Percentiles rank a stretch among this genome's conserved stretches.
Conservation (phyloP, 2,888 invertebrate species). For the Apodemia hepburni region DNA sequence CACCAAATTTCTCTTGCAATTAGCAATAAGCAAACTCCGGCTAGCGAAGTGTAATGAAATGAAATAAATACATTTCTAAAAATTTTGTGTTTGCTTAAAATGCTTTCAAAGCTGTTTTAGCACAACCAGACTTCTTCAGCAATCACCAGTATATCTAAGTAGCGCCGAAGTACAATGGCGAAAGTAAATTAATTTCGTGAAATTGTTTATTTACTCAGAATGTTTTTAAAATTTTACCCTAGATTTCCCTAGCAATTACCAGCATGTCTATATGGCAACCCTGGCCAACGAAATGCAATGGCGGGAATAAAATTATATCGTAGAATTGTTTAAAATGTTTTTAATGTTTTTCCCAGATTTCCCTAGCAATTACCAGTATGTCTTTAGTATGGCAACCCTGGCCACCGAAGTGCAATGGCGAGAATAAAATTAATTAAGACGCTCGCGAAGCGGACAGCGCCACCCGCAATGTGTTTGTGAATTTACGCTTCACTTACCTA, state of each 20-base stretch:
- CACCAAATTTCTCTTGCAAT: too few relatives aligned
- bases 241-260: neutral
- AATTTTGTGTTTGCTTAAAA: neutral
- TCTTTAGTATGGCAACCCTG: slow-evolving; percentile 40
- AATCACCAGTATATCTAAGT: neutral
- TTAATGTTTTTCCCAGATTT: neutral
- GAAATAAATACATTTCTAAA: too few relatives aligned
- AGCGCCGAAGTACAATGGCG: slow-evolving; percentile 50
- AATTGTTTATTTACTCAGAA: neutral
- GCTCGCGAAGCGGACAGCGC: slow-evolving; percentile 17
- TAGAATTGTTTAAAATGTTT: neutral
- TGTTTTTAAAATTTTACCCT: too few relatives aligned
- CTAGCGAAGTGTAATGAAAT: too few relatives aligned
- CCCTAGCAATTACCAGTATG: neutral
- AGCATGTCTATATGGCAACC: neutral
- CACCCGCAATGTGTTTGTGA: slow-evolving; percentile 26
- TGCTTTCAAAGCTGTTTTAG: neutral
- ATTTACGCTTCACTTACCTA: slow-evolving; percentile 25
- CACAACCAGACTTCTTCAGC: too few relatives aligned
- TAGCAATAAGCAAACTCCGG: too few relatives aligned
- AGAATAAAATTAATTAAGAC: slow-evolving; percentile 43
- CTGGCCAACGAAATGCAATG: slow-evolving; percentile 23
- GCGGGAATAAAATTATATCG: slow-evolving; percentile 42
- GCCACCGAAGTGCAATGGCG: slow-evolving; percentile 51
- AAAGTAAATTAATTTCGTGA: slow-evolving; percentile 39